Conservation (phyloP, 2,888 invertebrate genomes). For the Pachydiplax longipennis region DNA sequence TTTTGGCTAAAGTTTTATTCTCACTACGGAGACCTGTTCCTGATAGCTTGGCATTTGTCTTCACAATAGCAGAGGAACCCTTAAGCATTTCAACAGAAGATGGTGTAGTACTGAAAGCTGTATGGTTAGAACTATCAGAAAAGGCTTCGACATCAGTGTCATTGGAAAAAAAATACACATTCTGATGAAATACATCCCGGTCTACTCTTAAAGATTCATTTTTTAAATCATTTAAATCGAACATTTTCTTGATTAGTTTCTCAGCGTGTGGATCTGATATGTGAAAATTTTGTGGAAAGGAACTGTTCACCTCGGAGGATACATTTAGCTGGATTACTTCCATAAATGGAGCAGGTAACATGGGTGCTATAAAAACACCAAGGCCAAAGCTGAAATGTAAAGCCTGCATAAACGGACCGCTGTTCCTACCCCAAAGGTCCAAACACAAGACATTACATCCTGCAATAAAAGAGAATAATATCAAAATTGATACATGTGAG, state of each 20-base stretch:
- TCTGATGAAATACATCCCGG: neutral
- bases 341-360: constrained; percentile 60
- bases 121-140: neutral
- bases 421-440: constrained; percentile 55
- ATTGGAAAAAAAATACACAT: constrained; percentile 1
- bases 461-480: constrained; percentile 51
- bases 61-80: neutral
- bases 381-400: constrained; percentile 61
- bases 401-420: constrained; percentile 60
- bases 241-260: neutral
- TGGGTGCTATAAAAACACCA: constrained; percentile 60
- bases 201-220: neutral
- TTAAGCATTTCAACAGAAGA: neutral
- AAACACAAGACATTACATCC: constrained; percentile 61
- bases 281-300: constrained; percentile 38
- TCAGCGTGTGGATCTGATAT: constrained; percentile 40
- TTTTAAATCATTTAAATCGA: neutral
- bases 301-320: constrained; percentile 36
- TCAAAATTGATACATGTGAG: neutral
- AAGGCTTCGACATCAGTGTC: neutral
- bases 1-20: neutral
- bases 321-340: constrained; percentile 42
- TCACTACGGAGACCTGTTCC: neutral
- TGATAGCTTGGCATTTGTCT: neutral
- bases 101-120: neutral